Percentiles rank a stretch among this genome's conserved stretches.
phyloP scores from a whole-genome alignment of 2,113 vertebrate species.

The Hypocryptadius cinnamomeus region DNA sequence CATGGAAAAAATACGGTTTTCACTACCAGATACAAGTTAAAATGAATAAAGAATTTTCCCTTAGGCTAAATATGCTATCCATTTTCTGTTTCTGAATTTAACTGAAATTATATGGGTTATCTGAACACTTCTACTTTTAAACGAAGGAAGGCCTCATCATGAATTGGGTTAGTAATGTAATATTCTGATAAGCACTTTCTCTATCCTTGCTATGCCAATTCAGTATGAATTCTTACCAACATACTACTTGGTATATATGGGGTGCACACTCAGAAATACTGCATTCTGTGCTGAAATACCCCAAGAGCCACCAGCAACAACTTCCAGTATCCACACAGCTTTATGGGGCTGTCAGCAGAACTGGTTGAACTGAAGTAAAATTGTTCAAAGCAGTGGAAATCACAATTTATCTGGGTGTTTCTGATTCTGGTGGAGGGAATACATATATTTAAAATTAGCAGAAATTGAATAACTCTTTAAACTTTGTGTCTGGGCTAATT shows the following conservation, averaged over 20 bases:
- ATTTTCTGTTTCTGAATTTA: neutral
- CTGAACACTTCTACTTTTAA: neutral
- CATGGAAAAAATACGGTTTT: neutral
- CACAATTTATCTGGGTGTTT: neutral
- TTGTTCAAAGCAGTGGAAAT: neutral
- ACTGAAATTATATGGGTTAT: neutral
- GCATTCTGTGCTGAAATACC: neutral
- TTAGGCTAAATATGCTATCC: neutral
- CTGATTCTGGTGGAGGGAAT: neutral
- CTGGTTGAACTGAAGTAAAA: neutral
- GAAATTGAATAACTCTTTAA: neutral
- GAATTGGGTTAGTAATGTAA: neutral
- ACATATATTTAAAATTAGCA: neutral
- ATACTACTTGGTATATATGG: neutral
- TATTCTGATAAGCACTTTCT: neutral
- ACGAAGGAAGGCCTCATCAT: neutral
- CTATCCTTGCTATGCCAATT: neutral
- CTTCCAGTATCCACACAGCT: neutral
- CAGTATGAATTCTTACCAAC: neutral
- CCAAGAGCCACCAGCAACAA: neutral
- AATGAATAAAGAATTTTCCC: neutral
- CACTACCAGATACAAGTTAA: neutral
- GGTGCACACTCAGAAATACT: neutral
- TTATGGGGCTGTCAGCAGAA: neutral
- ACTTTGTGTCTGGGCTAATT: neutral